Conservation (phyloP, 2,113 vertebrate species). For the Megaceryle torquata region DNA sequence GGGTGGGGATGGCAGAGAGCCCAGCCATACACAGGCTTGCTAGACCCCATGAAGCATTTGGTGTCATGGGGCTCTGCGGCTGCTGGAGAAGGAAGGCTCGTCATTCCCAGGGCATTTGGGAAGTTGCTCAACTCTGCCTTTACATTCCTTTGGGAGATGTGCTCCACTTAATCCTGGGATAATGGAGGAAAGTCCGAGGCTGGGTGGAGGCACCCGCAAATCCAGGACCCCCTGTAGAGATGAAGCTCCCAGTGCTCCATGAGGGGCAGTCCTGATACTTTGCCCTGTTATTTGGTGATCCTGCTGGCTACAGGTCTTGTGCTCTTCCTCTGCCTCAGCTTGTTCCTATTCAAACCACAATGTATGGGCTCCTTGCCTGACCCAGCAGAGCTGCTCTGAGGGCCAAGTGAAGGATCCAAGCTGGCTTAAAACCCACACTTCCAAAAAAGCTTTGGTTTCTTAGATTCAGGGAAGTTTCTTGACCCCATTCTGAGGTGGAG, state of each 20-base stretch:
- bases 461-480: not conserved
- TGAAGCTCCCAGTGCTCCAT: not conserved
- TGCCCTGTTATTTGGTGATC: not conserved
- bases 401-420: not conserved
- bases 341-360: not conserved
- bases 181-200: not conserved
- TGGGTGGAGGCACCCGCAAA: accelerated
- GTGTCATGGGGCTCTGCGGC: not conserved
- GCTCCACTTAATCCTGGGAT: not conserved
- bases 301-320: not conserved
- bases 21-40: not conserved
- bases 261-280: not conserved
- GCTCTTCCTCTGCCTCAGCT: not conserved
- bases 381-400: not conserved
- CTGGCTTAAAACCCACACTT: not conserved
- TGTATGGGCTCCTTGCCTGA: accelerated
- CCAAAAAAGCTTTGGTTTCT: not conserved
- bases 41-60: not conserved
- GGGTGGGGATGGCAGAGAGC: no score
- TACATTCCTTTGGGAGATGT: not conserved
- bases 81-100: not conserved
- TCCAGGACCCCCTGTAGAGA: no score
- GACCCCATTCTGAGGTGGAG: not conserved
- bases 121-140: not conserved
- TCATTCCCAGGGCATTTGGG: not conserved